Conservation (phyloP, 2,888 invertebrate genomes). For the Labia minor region DNA sequence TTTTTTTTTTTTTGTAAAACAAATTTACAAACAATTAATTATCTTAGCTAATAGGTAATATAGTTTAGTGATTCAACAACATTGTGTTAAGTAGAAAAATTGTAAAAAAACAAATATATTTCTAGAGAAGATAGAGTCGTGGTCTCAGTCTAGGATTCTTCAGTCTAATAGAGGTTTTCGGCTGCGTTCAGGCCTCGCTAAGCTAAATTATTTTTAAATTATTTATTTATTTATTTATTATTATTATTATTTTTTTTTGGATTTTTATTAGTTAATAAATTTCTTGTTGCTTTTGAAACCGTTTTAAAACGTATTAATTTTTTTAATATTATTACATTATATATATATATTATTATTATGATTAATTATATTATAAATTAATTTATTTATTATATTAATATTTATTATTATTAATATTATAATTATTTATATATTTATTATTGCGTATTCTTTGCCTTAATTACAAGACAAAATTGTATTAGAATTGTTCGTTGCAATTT, state of each 20-base stretch:
- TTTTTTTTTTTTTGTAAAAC: background rate
- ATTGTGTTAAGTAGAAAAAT: background rate
- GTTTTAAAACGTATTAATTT: background rate
- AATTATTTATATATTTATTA: background rate
- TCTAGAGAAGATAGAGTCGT: background rate
- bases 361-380: background rate
- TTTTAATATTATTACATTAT: background rate
- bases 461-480: background rate
- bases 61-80: background rate
- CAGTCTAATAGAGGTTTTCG: background rate
- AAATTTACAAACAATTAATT: background rate
- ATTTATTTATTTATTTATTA: too few species aligned
- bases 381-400: too few species aligned
- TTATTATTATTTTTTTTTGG: background rate
- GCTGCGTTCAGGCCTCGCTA: background rate
- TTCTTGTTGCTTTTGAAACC: background rate
- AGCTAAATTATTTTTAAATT: background rate
- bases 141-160: slow-evolving; percentile 4
- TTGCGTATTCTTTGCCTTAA: background rate
- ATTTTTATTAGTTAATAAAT: background rate
- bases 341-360: background rate
- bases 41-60: background rate
- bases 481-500: background rate
- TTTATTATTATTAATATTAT: background rate
- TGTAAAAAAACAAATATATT: background rate